These are phyloP conservation scores for Amphiprion percula DNA, from an alignment of 2,113 vertebrate species.

Conservation along the genomic window DNA sequence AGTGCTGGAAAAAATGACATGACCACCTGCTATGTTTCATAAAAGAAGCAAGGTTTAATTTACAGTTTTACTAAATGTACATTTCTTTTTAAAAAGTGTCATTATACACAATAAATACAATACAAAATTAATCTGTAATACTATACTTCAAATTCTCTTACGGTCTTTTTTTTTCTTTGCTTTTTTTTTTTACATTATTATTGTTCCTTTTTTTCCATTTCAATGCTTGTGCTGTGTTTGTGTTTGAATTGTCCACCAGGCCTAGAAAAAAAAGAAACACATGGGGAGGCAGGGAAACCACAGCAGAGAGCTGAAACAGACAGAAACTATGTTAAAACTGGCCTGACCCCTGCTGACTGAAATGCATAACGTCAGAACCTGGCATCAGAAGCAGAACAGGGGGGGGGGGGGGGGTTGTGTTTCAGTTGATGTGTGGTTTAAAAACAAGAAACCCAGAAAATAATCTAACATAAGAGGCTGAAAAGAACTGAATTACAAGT, in stretches of 20 bases:
- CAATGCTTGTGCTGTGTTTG: slow-evolving; percentile 84
- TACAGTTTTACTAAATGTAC: slow-evolving; percentile 99
- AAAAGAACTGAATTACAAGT: slow-evolving; percentile 34
- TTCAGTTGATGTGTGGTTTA: background rate
- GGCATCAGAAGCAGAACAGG: slow-evolving; percentile 6
- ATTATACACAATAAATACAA: slow-evolving; percentile 99
- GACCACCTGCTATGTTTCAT: slow-evolving; percentile 76
- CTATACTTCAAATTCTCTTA: slow-evolving; percentile 92
- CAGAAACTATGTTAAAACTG: slow-evolving; percentile 47
- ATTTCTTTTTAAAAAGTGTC: slow-evolving; percentile 95
- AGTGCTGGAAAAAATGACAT: slow-evolving; percentile 26
- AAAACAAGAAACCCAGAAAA: slow-evolving; percentile 44
- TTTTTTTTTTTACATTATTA: slow-evolving; percentile 83
- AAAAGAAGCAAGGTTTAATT: slow-evolving; percentile 98
- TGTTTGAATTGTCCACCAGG: slow-evolving; percentile 84
- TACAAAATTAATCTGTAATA: slow-evolving; percentile 99
- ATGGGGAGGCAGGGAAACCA: slow-evolving; percentile 54
- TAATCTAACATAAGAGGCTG: slow-evolving; percentile 24
- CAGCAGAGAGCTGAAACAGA: slow-evolving; percentile 44
- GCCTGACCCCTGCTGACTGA: slow-evolving; percentile 77
- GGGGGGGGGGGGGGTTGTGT: slow-evolving; percentile 11
- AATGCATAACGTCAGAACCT: slow-evolving; percentile 57
- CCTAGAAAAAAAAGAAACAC: slow-evolving; percentile 58
- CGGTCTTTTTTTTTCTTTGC: slow-evolving; percentile 67
- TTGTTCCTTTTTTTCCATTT: slow-evolving; percentile 84